Evolutionary conservation across 2,888 invertebrate species (phyloP), one percentile per base, ranked within the genome.

Genomic region (Apomyelois bistriatella): DNA sequence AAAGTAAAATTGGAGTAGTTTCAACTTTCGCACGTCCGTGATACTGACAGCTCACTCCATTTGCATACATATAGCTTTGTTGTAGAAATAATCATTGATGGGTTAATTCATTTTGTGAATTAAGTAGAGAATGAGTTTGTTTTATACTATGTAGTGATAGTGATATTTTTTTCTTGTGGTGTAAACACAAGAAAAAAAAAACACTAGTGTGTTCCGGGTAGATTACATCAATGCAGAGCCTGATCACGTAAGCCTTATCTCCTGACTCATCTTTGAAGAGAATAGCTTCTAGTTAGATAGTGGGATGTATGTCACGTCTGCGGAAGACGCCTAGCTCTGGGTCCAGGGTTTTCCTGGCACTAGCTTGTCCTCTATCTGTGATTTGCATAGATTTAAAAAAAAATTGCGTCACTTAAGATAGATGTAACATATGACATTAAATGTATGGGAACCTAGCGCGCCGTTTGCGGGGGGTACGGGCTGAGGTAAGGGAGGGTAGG

Each of bases 301-400:
- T 13, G 1, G 9, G 15, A 32, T 16, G 10, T 40, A 3, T 4
- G 49, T 30, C 49, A 50, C 49, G 49, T 50, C 49, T 40, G 32
- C 49, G 49, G 49, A 50, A 50, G 46, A 15, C 43, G 49, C 41
- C 32, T 32, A 40, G 38, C 16, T 30, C 8, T 3, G 10, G 4
- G 30, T 8, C 49, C 49, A 50, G 49, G 49, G 49, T 50, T 50
- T 48, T 50, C 49, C 49, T 41, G 49, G 30, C 40, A 9, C 49
- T 46, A 46, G 32, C 13, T 30, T 10, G 46, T 46, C 46, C 46
- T 46, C 35, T 9, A 9, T 9, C 15, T 32, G 16, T 16, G 32
- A 46, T 9, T 7, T 10, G 28, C 12, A 46, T 46, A 32, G n/a
- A 16, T 46, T 15, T n/a, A n/a, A n/a, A n/a, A n/a, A n/a, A n/a